These are phyloP conservation scores for Andricus grossulariae DNA, from an alignment of 1,140 invertebrate genomes.

Conservation along the genomic window DNA sequence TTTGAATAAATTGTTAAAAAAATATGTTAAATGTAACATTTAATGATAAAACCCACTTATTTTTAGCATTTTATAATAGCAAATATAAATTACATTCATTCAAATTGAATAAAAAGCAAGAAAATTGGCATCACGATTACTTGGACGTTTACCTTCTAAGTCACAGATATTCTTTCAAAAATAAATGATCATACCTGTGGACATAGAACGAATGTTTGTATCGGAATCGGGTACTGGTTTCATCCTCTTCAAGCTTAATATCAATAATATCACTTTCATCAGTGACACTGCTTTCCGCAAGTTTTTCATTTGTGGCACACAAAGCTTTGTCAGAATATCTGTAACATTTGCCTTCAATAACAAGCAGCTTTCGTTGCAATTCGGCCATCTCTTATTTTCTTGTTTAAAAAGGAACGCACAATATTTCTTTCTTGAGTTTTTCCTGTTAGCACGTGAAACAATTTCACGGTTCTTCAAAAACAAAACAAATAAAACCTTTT, in stretches of 20 bases:
- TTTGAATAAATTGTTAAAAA: too few species aligned
- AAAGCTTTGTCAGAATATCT: slow-evolving; percentile 65
- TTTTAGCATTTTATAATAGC: too few species aligned
- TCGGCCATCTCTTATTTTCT: slow-evolving; percentile 54
- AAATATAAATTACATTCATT: too few species aligned
- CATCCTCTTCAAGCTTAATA: slow-evolving; percentile 20
- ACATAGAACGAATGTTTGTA: slow-evolving; percentile 62
- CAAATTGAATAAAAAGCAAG: slow-evolving; percentile 11
- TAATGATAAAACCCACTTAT: too few species aligned
- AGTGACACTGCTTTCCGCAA: slow-evolving; percentile 57
- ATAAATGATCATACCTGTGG: slow-evolving; percentile 35
- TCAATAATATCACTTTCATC: slow-evolving; percentile 69
- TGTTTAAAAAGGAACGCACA: too few species aligned
- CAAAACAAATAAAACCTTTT: too few species aligned
- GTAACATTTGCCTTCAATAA: slow-evolving; percentile 77
- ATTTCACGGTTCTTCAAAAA: too few species aligned
- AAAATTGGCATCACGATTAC: slow-evolving; percentile 4
- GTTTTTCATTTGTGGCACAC: slow-evolving; percentile 40
- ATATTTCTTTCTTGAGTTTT: too few species aligned
- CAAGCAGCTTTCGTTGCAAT: slow-evolving; percentile 73
- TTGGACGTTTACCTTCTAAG: too few species aligned
- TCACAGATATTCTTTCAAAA: neutral
- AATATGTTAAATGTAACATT: too few species aligned
- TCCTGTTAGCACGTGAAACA: too few species aligned
- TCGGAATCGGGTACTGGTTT: neutral